Base-by-base conservation (phyloP, 2,797 vertebrate genomes). In the Apodemus agrarius region DNA sequence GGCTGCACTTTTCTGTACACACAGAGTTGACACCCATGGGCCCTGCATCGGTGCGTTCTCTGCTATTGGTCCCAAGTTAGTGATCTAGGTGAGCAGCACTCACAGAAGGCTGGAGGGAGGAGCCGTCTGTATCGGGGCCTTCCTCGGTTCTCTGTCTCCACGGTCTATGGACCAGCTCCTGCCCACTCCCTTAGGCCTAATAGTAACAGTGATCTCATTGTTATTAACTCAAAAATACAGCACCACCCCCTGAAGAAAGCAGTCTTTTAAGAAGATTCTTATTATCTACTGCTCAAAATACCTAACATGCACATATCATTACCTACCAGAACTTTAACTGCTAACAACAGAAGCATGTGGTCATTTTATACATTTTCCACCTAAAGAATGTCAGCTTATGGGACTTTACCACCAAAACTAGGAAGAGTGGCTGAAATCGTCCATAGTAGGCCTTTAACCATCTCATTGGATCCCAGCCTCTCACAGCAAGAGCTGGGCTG, bases 31-130 rank as follows among this genome's bases (percentile, higher is more conserved):
- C 24, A n/a, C 43, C 4, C 4, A 19, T 1, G 19, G 16, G 67
- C 21, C 1, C 6, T 29, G 2, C 2, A 6, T 21, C 16, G 11
- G 1, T 0, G 4, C 84, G 19, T 24, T 78, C 34, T 37, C 49
- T 49, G 78, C 5, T 63, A n/a, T 61, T 0, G 1, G 26, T 40
- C 13, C 46, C 3, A 16, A 19, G 16, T 9, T 49, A 24, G 43
- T 31, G 16, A 31, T 34, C 22, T n/a, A 17, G 82, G 49, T 6
- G 16, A 67, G 14, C 14, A 81, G 81, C 21, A 34, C 31, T 31
- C 24, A 40, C n/a, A 75, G n/a, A 69, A 78, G 31, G 21, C 76
- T 3, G 4, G 65, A 10, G 19, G n/a, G 9, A n/a, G 59, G 21
- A 69, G 29, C 72, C 85, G 40, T 31, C 1, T 11, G 19, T 9